Evolutionary conservation across 2,797 vertebrate species (phyloP), one percentile per base, ranked within the genome.

Genomic region (Pipistrellus pygmaeus): DNA sequence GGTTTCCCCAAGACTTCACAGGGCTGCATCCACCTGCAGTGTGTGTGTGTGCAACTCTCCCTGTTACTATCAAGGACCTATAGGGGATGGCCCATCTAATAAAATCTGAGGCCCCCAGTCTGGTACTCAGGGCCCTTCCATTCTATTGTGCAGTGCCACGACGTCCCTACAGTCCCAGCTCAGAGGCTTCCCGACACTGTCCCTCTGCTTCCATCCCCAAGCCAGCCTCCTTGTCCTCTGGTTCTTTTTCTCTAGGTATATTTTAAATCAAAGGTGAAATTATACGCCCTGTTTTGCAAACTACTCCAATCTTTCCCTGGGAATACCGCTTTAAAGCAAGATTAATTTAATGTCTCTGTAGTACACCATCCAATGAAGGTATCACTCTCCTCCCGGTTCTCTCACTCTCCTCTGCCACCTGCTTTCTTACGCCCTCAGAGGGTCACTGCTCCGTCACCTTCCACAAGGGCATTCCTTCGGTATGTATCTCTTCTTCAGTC

Each of bases 81-180:
- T 35, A 60, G 18, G 2, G 13, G 9, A 1, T 9, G 4, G 6
- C 18, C 14, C 3, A 0, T 11, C 32, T 32, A 8, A 21, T n/a
- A 3, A 7, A 6, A 14, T 5, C 64, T 6, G 38, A 7, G 38
- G 18, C 18, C 27, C 20, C 18, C 53, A 27, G 2, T 5, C 38
- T 3, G 3, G 64, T 0, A 4, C 20, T 55, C 25, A 35, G 11
- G 30, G 66, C 30, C 12, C 27, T 0, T 2, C 0, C n/a, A 13
- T 44, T 20, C 60, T 17, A 11, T 14, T 73, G 41, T 18, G 27
- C 15, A 8, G 21, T n/a, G 80, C 18, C 27, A 9, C 2, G 20
- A 30, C 6, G 1, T 2, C 14, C 30, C 0, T 30, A 35, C 18
- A 4, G 35, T 17, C 4, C 23, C 35, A 1, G 30, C 60, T 41